Conservation (phyloP, 2,113 vertebrate genomes). For the Manacus vitellinus region DNA sequence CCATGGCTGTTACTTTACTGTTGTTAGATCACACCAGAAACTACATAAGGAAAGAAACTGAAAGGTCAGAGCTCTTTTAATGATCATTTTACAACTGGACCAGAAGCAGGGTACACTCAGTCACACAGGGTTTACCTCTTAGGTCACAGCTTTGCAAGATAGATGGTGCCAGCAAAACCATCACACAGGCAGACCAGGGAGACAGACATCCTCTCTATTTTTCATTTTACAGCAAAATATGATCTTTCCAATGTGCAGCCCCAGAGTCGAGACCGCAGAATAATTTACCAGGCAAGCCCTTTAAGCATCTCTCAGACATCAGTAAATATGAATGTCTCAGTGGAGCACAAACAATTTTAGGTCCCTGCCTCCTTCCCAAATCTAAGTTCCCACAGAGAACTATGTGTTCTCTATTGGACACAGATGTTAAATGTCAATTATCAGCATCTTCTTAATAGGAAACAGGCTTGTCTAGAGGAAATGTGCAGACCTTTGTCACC, state of each 20-base stretch:
- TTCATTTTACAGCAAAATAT: not conserved
- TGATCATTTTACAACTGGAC: not conserved
- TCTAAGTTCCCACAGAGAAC: not conserved
- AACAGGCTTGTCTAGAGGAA: not conserved
- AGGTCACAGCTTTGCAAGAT: slow-evolving; percentile 8
- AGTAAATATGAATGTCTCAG: not conserved
- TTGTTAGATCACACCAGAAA: not conserved
- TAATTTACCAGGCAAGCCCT: slow-evolving; percentile 20
- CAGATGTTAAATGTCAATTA: slow-evolving; percentile 34
- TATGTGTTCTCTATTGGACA: not conserved
- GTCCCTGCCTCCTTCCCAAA: not conserved
- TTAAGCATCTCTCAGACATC: not conserved
- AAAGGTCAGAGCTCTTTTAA: slow-evolving; percentile 32
- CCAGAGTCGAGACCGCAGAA: not conserved
- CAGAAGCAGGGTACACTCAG: not conserved
- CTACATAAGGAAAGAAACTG: not conserved
- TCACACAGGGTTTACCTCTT: slow-evolving; percentile 14
- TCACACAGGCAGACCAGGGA: not conserved
- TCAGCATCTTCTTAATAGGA: slow-evolving; percentile 1
- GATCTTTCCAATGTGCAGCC: not conserved
- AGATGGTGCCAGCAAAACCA: slow-evolving; percentile 1
- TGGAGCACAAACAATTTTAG: not conserved
- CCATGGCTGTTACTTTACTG: not conserved
- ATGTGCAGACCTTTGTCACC: not conserved
- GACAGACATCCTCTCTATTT: not conserved